Conservation (phyloP, 2,113 vertebrate species). For the Gadus chalcogrammus region DNA sequence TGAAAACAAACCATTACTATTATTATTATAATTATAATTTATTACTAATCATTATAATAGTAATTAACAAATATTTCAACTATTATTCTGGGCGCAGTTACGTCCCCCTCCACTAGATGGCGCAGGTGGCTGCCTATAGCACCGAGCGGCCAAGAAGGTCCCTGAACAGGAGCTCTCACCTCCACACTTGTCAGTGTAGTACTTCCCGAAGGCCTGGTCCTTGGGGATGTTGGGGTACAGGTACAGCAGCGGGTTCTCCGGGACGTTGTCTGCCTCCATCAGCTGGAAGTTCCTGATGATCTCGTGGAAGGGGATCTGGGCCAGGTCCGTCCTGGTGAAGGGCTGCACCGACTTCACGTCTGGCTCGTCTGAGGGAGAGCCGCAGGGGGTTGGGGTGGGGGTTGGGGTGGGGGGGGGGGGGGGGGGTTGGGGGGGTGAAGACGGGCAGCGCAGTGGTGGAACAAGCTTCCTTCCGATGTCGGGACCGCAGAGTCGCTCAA, state of each 20-base stretch:
- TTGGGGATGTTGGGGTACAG: slow-evolving; percentile 83
- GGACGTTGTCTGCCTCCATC: slow-evolving; percentile 78
- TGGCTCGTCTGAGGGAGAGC: slow-evolving; percentile 61
- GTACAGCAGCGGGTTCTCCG: slow-evolving; percentile 83
- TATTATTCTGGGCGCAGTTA: no score
- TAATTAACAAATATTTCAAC: no score
- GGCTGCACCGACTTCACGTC: slow-evolving; percentile 79
- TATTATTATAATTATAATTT: no score
- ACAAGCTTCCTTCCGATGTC: no score
- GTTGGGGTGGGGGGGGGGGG: not conserved
- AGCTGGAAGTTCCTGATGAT: slow-evolving; percentile 87
- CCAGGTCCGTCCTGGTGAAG: slow-evolving; percentile 81
- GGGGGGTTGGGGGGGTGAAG: not conserved
- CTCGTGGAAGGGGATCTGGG: slow-evolving; percentile 83
- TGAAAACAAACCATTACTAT: no score
- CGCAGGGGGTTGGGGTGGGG: not conserved
- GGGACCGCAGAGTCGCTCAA: no score
- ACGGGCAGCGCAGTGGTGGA: not conserved
- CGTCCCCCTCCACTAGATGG: no score
- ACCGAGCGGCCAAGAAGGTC: not conserved
- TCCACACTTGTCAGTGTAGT: slow-evolving; percentile 74
- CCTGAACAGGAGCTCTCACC: slow-evolving; percentile 52
- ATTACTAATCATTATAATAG: no score
- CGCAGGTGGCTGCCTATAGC: no score
- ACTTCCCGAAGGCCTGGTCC: slow-evolving; percentile 83